Base-by-base conservation (phyloP, 2,797 vertebrate genomes). In the Artibeus lituratus region DNA sequence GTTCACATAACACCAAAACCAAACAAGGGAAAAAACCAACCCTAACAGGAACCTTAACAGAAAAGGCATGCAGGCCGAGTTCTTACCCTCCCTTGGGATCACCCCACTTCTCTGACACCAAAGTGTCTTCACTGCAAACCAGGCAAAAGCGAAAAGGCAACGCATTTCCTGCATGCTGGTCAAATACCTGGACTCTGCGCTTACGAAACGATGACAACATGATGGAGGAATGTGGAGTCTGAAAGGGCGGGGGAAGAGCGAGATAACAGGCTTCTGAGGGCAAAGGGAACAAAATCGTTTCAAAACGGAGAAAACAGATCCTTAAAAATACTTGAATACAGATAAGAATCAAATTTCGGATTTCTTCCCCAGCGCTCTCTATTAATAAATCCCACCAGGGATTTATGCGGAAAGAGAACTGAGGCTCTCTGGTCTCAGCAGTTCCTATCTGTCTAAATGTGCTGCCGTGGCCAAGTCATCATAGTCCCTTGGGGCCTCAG, bases 191-290 rank as follows among this genome's bases (percentile, higher is more conserved):
- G 90, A 99, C 98, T 98, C 98, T 99, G 98, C 99, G 98, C 98
- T 99, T 99, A 99, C 99, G 99, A 98, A 99, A 99, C 26, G 98
- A 99, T 70, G 99, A 99, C 97, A 99, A 98, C 99, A 99, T 99
- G 99, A 95, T 96, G 98, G 92, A 98, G 97, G 98, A 98, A 98
- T 97, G 98, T 42, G 97, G 98, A 98, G 94, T 98, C 98, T 98
- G 97, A 94, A 98, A 97, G 94, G 98, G 97, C 98, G 98, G 97
- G 95, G 98, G 97, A 97, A 97, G 93, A 98, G 96, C 93, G 94
- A 98, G 98, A 98, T 95, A 98, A 98, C 94, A 11, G 96, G 98
- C 97, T 97, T 91, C 98, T 97, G 88, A 98, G 57, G 77, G 96
- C 88, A 96, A 97, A 81, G 12, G 4, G 22, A 93, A 93, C 78